Base-by-base conservation (phyloP, 1,140 invertebrate species). In the Pseudoatta argentina region DNA sequence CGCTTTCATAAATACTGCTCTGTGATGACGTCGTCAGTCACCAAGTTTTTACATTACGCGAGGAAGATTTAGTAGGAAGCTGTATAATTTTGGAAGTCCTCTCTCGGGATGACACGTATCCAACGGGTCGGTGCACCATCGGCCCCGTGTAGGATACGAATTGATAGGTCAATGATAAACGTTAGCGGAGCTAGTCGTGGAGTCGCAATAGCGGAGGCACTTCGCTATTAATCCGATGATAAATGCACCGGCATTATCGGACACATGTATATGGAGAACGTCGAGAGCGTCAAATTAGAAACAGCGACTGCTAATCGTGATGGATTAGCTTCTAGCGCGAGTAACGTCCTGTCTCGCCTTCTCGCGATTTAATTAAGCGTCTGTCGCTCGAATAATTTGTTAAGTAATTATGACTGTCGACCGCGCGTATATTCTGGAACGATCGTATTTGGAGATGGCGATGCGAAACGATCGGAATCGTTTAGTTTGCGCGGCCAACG, bases 141-240 rank as follows among this genome's bases (percentile, higher is more conserved):
- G 64, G 53, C 82, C 61, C 79, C 72, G 77, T 78, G 78, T 85
- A 83, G 88, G 83, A 86, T 85, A 83, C 73, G 69, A 79, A 72
- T 78, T 87, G 86, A 92, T 87, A 86, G 81, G 83, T 73, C 78
- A 59, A 73, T 87, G 86, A 87, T 91, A 88, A 90, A 89, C 85
- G 73, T 81, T 55, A 87, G 63, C 53, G 75, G 57, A 86, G 61
- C 72, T 75, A 39, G 75, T 72, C 81, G 87, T 48, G 48, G 61
- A 78, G 87, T 88, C 85, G 69, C 71, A 61, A 79, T 77, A 85
- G 57, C 78, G 12, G 27, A 63, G 64, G 64, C 61, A 57, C 77
- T 71, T 72, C 75, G 87, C 59, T 89, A 89, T 88, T 89, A 89
- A 88, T 88, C 75, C 88, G 72, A 88, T 57, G 82, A 24, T 88